phyloP scores from a whole-genome alignment of 2,113 vertebrate genomes.

The Syngnathoides biaculeatus region DNA sequence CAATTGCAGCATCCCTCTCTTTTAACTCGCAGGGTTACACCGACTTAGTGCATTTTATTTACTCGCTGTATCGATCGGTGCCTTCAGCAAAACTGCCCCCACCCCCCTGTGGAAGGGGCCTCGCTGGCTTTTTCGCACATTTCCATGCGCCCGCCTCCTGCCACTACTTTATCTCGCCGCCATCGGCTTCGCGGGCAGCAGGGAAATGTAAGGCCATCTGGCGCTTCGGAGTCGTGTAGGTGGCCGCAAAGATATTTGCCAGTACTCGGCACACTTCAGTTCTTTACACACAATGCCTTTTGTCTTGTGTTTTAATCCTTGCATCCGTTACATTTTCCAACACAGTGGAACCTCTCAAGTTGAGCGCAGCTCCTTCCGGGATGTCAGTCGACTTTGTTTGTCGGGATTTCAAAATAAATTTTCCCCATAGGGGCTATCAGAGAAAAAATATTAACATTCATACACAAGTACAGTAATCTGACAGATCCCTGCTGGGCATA shows the following conservation, averaged over 20 bases:
- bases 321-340: conserved; percentile 3
- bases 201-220: conserved; percentile 52
- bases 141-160: conserved; percentile 21
- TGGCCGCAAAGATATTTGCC: conserved; percentile 25
- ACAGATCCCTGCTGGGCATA: too few relatives aligned
- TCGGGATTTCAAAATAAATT: neutral
- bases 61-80: conserved; percentile 68
- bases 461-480: too few relatives aligned
- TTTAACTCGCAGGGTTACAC: conserved; percentile 68
- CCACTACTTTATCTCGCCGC: conserved; percentile 40
- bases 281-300: conserved; percentile 4
- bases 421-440: neutral
- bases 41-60: conserved; percentile 75
- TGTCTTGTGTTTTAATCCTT: conserved; percentile 14
- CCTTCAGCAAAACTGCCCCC: conserved; percentile 60
- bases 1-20: conserved; percentile 59
- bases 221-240: conserved; percentile 38
- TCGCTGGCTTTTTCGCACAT: conserved; percentile 25
- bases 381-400: neutral
- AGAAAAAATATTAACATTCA: too few relatives aligned
- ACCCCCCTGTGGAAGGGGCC: conserved; percentile 44
- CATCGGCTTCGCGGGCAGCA: conserved; percentile 29
- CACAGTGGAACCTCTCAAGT: neutral
- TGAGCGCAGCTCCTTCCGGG: neutral
- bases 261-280: conserved; percentile 29